Evolutionary conservation across 1,140 invertebrate genomes (phyloP), one percentile per base, ranked within the genome.

Genomic region (Philotrypesis tridentata): DNA sequence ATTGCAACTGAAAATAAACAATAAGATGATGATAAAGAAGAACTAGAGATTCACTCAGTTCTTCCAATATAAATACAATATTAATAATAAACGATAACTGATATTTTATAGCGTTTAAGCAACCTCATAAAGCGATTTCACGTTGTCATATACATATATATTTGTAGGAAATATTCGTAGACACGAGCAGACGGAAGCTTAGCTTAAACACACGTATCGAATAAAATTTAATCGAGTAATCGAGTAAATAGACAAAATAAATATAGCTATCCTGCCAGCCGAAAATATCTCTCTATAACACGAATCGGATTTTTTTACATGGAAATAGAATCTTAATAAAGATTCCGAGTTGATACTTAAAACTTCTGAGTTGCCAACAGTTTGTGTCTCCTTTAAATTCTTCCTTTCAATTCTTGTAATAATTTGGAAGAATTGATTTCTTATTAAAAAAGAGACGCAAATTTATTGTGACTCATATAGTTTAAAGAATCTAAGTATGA

Each of bases 201-300:
- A 78, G 43, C 17, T 78, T 70, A 55, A 70, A 70, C 27, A 70
- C 27, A 70, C 12, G 17, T 65, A 65, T 0, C 23, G 25, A 67
- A 77, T 0, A 25, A 70, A 70, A 31, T 21, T n/a, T 31, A 33
- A 70, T 33, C 37, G 27, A 70, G 14, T 0, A 33, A 33, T 37
- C 7, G 12, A 76, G n/a, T n/a, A 65, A 76, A 27, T 77, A 27
- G 55, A 55, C n/a, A 14, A 60, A 37, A 79, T 4, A 60, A 60
- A 43, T 67, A 43, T 67, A 67, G 33, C 31, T 67, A 77, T 77
- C 75, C 75, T 77, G 75, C 63, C 75, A 67, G 63, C 6, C 12
- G 0, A 40, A 76, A 74, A 74, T 65, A 55, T n/a, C 17, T n/a
- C 17, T 55, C 21, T n/a, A n/a, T n/a, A n/a, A 55, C 17, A n/a